Percentiles rank a stretch among this genome's conserved stretches.
phyloP scores from a whole-genome alignment of 2,888 invertebrate species.

The Deilephila porcellus region DNA sequence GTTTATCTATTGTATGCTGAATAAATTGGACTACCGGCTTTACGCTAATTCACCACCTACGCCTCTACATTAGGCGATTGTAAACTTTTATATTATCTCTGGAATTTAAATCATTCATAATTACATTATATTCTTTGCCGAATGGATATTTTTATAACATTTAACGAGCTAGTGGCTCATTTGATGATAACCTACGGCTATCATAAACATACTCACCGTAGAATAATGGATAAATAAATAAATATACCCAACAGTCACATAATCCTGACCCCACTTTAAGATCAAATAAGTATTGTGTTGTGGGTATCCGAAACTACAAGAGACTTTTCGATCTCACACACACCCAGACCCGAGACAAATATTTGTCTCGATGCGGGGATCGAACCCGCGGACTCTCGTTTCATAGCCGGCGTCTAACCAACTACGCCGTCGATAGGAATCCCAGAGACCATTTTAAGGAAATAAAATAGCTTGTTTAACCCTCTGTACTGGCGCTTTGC shows the following conservation, averaged over 20 bases:
- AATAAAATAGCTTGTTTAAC: not conserved
- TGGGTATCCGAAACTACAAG: too few species aligned
- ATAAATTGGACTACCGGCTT: constrained; percentile 22
- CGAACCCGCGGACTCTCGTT: too few species aligned
- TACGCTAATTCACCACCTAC: constrained; percentile 23
- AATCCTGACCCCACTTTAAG: too few species aligned
- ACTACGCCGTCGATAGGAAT: too few species aligned
- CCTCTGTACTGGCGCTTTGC: not conserved
- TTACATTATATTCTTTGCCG: not conserved
- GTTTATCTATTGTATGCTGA: constrained; percentile 24
- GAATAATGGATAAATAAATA: too few species aligned
- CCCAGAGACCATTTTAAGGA: too few species aligned
- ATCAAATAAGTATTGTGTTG: too few species aligned
- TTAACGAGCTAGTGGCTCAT: not conserved
- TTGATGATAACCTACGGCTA: not conserved
- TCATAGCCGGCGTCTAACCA: too few species aligned
- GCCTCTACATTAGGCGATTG: constrained; percentile 1
- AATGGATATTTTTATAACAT: not conserved
- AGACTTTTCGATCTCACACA: too few species aligned
- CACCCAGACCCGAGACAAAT: too few species aligned
- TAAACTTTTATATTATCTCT: not conserved
- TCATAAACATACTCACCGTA: not conserved
- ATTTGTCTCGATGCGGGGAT: too few species aligned
- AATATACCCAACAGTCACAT: too few species aligned
- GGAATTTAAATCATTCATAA: not conserved